Conservation (phyloP, 2,113 vertebrate species). For the Erpornis zantholeuca region DNA sequence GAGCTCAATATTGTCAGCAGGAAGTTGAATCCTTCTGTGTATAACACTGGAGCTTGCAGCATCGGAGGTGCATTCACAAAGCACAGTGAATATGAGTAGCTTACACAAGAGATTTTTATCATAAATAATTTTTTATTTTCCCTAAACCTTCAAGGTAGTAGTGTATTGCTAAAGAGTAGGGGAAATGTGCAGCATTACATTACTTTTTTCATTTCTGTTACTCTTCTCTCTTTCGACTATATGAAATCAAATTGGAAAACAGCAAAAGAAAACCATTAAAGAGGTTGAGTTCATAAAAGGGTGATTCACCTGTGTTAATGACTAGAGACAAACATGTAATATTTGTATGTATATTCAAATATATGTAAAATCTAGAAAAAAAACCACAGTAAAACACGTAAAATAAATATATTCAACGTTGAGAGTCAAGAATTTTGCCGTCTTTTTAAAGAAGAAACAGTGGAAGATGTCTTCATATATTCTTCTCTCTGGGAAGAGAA, state of each 20-base stretch:
- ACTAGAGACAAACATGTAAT: neutral
- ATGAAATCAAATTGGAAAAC: neutral
- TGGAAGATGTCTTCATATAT: neutral
- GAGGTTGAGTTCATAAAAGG: neutral
- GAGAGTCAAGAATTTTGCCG: neutral
- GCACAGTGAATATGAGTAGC: neutral
- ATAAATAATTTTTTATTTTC: neutral
- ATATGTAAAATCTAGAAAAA: neutral
- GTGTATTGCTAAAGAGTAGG: neutral
- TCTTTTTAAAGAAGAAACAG: neutral
- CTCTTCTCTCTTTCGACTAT: neutral
- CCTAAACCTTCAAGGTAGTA: neutral
- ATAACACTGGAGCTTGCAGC: conserved; percentile 9
- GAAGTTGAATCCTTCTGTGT: conserved; percentile 53
- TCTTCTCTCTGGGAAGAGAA: neutral
- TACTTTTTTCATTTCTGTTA: neutral
- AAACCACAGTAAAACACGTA: fast-evolving
- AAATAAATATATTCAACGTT: neutral
- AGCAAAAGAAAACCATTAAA: neutral
- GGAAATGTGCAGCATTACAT: neutral
- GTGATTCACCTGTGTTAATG: neutral
- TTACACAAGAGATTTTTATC: neutral
- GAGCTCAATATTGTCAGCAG: conserved; percentile 40
- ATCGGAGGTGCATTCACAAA: neutral
- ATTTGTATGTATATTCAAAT: neutral